A percentile compares a stretch with the other conserved stretches of the same genome.
Evolutionary conservation across 2,113 vertebrate genomes (phyloP).

Genomic region (Hucho hucho): DNA sequence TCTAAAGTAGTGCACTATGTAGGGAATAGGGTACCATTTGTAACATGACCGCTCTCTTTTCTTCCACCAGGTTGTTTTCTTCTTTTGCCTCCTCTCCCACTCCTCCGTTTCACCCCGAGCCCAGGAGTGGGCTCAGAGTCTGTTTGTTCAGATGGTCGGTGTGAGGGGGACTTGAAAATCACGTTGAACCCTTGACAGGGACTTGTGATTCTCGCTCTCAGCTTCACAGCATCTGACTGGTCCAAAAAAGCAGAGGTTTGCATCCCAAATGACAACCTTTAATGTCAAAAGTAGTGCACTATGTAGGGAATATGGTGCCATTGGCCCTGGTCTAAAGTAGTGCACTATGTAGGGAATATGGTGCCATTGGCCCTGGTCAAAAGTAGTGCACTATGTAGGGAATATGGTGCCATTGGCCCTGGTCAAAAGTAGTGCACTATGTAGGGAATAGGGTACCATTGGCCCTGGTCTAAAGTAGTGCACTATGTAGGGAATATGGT

Average conservation of each 20-base stretch:
- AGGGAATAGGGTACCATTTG: too few relatives aligned
- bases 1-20: too few relatives aligned
- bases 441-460: too few relatives aligned
- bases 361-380: too few relatives aligned
- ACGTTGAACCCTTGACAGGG: neutral
- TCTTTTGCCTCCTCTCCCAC: neutral
- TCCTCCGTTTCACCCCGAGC: neutral
- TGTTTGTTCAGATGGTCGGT: neutral
- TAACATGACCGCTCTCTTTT: too few relatives aligned
- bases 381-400: neutral
- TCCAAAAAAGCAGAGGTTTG: neutral
- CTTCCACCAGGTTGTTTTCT: neutral
- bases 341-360: too few relatives aligned
- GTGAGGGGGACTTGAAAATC: neutral
- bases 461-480: neutral
- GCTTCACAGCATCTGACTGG: neutral
- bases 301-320: too few relatives aligned
- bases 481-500: too few relatives aligned
- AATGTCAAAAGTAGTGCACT: neutral
- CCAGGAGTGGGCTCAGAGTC: slow-evolving; percentile 17
- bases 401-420: too few relatives aligned
- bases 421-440: neutral
- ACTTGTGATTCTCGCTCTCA: slow-evolving; percentile 4
- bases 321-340: neutral
- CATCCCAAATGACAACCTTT: neutral